phyloP scores from a whole-genome alignment of 2,888 invertebrate species.

The Cephus runcator region DNA sequence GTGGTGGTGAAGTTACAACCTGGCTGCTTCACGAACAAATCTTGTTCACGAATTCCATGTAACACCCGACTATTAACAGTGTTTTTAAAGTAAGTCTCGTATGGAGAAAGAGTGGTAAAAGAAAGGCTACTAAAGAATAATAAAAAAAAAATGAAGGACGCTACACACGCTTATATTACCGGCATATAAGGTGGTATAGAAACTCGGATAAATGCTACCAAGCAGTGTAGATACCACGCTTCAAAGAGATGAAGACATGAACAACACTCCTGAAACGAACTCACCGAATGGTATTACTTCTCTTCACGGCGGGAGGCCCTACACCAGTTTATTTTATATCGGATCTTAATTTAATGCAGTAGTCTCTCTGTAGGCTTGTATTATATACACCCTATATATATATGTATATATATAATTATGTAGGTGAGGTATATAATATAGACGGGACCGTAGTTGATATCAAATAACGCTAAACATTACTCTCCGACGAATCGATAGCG shows the following conservation, averaged over 20 bases:
- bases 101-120: neutral
- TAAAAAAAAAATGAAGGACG: neutral
- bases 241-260: slow-evolving; percentile 38
- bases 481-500: neutral
- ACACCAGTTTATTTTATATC: slow-evolving; percentile 43
- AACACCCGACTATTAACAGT: neutral
- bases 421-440: neutral
- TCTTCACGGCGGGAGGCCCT: slow-evolving; percentile 38
- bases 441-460: neutral
- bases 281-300: slow-evolving; percentile 41
- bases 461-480: neutral
- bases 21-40: neutral
- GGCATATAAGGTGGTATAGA: neutral
- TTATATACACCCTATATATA: neutral
- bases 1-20: neutral
- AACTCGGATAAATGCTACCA: neutral
- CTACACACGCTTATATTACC: neutral
- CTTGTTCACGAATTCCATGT: neutral
- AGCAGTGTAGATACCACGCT: neutral
- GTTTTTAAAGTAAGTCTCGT: neutral
- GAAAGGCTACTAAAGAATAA: neutral
- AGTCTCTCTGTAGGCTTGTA: neutral
- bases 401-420: slow-evolving; percentile 11
- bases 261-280: slow-evolving; percentile 37
- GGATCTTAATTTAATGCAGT: slow-evolving; percentile 45